These are phyloP conservation scores for Ophiothrix spiculata DNA, from an alignment of 35 echinoderm and acorn worm genomes.

Conservation along the genomic window DNA sequence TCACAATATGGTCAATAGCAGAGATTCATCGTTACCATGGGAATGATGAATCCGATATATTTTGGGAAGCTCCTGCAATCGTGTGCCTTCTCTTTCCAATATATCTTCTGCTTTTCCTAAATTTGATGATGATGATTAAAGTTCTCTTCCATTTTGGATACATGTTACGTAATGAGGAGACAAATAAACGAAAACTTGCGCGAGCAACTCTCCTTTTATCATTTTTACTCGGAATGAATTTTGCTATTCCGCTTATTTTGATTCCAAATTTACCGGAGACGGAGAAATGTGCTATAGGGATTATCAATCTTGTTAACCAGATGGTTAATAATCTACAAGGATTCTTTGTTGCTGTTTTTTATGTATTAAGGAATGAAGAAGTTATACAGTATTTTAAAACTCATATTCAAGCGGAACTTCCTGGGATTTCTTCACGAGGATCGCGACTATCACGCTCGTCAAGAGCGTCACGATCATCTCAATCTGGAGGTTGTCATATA, in stretches of 20 bases:
- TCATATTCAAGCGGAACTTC: too few species aligned
- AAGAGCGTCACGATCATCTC: too few species aligned
- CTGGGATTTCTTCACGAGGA: too few species aligned
- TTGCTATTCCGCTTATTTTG: neutral
- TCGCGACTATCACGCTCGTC: too few species aligned
- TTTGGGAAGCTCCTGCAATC: neutral
- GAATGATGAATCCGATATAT: too few species aligned
- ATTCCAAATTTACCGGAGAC: neutral
- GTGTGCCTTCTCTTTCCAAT: neutral
- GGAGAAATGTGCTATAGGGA: neutral
- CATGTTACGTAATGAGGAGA: neutral
- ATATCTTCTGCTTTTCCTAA: neutral
- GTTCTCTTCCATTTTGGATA: neutral
- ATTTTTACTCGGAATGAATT: slow-evolving; percentile 7
- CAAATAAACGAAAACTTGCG: neutral
- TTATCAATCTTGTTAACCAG: neutral
- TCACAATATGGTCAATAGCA: neutral
- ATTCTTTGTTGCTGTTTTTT: neutral
- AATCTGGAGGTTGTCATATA: too few species aligned
- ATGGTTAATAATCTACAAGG: neutral
- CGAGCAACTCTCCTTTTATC: neutral
- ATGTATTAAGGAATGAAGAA: neutral
- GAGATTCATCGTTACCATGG: too few species aligned
- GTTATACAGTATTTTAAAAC: neutral
- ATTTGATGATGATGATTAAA: neutral